Evolutionary conservation across 1,140 invertebrate species (phyloP).

Genomic region (Camponotus floridanus): DNA sequence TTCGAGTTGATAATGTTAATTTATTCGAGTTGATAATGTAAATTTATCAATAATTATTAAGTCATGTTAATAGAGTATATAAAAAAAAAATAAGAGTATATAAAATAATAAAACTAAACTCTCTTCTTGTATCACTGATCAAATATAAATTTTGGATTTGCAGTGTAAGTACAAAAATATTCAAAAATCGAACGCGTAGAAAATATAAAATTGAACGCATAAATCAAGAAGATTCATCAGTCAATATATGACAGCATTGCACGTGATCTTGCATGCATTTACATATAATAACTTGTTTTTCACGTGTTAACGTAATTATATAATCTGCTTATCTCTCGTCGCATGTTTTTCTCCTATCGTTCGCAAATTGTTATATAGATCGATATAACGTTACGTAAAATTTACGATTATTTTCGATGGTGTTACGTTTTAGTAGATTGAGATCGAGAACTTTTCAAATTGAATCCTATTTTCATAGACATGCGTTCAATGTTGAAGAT

Average conservation of each 20-base stretch:
- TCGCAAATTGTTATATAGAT: not conserved
- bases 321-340: not conserved
- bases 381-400: conserved; percentile 22
- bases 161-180: not conserved
- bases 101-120: too few relatives aligned
- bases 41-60: not conserved
- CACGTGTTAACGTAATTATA: not conserved
- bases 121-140: too few relatives aligned
- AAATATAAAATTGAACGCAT: not conserved
- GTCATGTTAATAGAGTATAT: too few relatives aligned
- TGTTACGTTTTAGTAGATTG: not conserved
- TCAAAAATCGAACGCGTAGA: not conserved
- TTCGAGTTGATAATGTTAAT: not conserved
- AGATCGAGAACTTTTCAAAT: not conserved
- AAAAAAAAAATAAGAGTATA: too few relatives aligned
- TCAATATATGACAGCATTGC: not conserved
- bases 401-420: not conserved
- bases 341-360: not conserved
- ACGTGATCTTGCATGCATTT: not conserved
- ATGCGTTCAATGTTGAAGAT: not conserved
- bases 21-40: not conserved
- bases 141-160: too few relatives aligned
- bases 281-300: not conserved
- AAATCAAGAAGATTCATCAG: not conserved
- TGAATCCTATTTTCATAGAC: not conserved